phyloP scores from a whole-genome alignment of 2,797 vertebrate genomes.

The Clarias fuscus region DNA sequence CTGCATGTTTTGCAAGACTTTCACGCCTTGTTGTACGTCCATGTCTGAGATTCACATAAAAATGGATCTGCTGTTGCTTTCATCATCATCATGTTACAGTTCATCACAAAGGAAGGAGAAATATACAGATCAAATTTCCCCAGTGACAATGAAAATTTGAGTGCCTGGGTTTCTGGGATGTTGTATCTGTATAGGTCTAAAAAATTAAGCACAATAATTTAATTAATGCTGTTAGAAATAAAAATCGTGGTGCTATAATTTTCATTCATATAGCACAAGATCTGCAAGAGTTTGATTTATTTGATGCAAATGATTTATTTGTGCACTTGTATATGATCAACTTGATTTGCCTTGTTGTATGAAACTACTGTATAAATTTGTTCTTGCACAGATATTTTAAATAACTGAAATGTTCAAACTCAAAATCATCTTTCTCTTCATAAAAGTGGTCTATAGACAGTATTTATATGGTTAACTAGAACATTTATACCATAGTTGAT shows the following conservation, averaged over 20 bases:
- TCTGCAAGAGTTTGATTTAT: neutral
- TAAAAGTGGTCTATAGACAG: neutral
- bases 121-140: neutral
- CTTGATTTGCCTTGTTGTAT: neutral
- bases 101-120: neutral
- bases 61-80: neutral
- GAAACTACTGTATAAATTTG: neutral
- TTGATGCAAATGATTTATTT: neutral
- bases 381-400: neutral
- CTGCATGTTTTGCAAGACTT: slow-evolving; percentile 12
- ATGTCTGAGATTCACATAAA: slow-evolving; percentile 7
- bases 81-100: neutral
- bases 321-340: too few relatives aligned
- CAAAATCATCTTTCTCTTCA: neutral
- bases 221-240: neutral
- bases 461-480: neutral
- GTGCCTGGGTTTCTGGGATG: neutral
- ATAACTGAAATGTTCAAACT: neutral
- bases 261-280: neutral
- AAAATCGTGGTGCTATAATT: neutral
- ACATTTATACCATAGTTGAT: neutral
- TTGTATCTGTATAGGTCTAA: neutral
- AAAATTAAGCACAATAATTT: neutral
- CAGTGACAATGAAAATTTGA: neutral
- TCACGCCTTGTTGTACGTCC: slow-evolving; percentile 21